Conservation (phyloP, 2,113 vertebrate genomes). For the Epinephelus lanceolatus region DNA sequence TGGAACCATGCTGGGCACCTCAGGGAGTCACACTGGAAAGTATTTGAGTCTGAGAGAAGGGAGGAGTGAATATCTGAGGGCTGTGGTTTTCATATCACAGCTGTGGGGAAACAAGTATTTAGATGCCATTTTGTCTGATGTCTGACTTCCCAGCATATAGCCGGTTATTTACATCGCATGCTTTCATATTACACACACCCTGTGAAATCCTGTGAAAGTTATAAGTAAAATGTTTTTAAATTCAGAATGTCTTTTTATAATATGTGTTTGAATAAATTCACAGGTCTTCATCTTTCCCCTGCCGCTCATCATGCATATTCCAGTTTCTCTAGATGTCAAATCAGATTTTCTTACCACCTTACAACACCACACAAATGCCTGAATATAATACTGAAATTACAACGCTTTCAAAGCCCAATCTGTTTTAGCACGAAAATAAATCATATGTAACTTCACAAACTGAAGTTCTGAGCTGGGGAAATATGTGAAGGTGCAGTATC, state of each 20-base stretch:
- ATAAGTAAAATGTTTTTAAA: no score
- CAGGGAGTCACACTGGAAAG: constrained; percentile 80
- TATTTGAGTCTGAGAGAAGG: constrained; percentile 78
- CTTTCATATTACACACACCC: background rate
- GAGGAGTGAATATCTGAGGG: background rate
- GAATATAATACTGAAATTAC: no score
- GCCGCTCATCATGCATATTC: no score
- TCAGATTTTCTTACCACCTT: background rate
- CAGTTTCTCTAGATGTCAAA: background rate
- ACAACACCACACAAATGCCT: background rate
- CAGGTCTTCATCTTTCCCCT: no score
- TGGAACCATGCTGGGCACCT: constrained; percentile 86
- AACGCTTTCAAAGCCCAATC: background rate
- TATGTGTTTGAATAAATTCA: no score
- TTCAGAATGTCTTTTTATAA: no score
- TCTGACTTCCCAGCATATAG: background rate
- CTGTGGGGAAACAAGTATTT: background rate
- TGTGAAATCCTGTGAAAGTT: background rate
- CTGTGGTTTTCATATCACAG: constrained; percentile 1
- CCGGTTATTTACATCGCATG: background rate
- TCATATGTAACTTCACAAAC: background rate
- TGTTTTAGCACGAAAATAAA: background rate
- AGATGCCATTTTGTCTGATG: background rate
- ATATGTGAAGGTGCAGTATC: no score
- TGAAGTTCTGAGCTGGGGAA: no score